Base-by-base conservation (phyloP, 1,140 invertebrate genomes). In the Pollicipes pollicipes region DNA sequence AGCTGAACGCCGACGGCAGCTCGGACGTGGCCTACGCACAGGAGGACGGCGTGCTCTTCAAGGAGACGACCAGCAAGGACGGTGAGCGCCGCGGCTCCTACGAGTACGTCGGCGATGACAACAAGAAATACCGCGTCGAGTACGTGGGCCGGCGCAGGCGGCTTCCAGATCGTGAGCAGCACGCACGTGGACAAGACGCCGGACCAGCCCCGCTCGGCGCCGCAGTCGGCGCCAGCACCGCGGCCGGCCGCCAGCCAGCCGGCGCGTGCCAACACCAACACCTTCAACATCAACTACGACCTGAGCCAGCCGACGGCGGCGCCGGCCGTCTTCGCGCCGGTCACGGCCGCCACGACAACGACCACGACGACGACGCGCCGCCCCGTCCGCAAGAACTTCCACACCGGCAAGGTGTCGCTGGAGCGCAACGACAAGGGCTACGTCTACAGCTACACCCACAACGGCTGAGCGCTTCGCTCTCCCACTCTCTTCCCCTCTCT, bases 21-120 rank as follows among this genome's bases (percentile, higher is more conserved):
- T 91, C 91, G 76, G 90, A 90, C 32, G 85, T 89, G 26, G 87
- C 88, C 32, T 93, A 93, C 77, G 85, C 85, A 68, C 90, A 91
- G 80, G 90, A 91, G 77, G 90, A 93, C 80, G 90, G 90, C n/a
- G 90, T 90, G 21, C 84, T 91, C 77, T 91, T 92, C 79, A 91
- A 92, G 77, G 90, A 93, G 80, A 89, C 90, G 76, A 88, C 88
- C 66, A 88, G 90, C 76, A 83, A 86, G 17, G 87, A 90, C 74
- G 91, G 91, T 70, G 90, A 88, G 78, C 86, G 91, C 58, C 84
- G 84, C 73, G 91, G 91, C 68, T 86, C 85, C 70, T 94, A 93
- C 80, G 90, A 88, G 69, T 93, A 93, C 79, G 85, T 93, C 30
- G 91, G 93, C 80, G 88, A 90, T 8, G 86, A 83, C 27, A 90